Evolutionary conservation across 1,140 invertebrate species (phyloP).

Genomic region (Platyscapa corneri): DNA sequence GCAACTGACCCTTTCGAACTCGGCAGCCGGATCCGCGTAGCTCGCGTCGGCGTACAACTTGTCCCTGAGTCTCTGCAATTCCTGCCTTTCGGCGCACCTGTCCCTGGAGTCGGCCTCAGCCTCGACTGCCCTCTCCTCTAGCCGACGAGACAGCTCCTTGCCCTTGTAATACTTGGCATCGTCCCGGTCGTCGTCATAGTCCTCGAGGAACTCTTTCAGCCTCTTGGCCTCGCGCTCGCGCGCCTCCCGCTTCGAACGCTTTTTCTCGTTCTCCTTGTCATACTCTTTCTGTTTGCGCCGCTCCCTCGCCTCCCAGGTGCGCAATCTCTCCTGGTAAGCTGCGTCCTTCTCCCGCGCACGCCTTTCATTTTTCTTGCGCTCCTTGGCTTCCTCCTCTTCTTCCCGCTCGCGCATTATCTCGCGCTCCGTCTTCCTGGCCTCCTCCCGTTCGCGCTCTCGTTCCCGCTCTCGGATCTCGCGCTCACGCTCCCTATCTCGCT

Average conservation of each 20-base stretch:
- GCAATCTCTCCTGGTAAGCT: conserved; percentile 89
- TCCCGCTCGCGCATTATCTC: conserved; percentile 85
- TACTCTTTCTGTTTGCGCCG: conserved; percentile 94
- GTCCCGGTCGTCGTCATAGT: conserved; percentile 98
- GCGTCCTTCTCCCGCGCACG: conserved; percentile 94
- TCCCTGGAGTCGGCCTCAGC: conserved; percentile 93
- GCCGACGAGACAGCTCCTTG: conserved; percentile 89
- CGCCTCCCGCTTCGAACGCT: conserved; percentile 88
- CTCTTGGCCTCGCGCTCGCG: conserved; percentile 92
- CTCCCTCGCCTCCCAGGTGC: conserved; percentile 95
- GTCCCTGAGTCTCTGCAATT: conserved; percentile 90
- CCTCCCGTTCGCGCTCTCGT: conserved; percentile 70
- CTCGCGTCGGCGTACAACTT: conserved; percentile 88
- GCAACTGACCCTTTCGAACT: conserved; percentile 82
- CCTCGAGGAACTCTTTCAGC: conserved; percentile 97
- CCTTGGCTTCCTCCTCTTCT: conserved; percentile 92
- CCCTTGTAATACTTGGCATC: conserved; percentile 98
- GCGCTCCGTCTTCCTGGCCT: conserved; percentile 76
- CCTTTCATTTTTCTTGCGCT: conserved; percentile 92
- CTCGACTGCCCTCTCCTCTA: conserved; percentile 93
- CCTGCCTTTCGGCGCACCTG: conserved; percentile 91
- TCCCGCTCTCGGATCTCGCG: conserved; percentile 65
- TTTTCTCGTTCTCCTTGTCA: conserved; percentile 91
- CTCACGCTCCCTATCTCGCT: conserved; percentile 57
- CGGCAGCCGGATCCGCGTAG: conserved; percentile 84